A percentile compares a stretch with the other conserved stretches of the same genome.
Evolutionary conservation across 2,113 vertebrate species (phyloP).

Genomic region (Jaculus jaculus): DNA sequence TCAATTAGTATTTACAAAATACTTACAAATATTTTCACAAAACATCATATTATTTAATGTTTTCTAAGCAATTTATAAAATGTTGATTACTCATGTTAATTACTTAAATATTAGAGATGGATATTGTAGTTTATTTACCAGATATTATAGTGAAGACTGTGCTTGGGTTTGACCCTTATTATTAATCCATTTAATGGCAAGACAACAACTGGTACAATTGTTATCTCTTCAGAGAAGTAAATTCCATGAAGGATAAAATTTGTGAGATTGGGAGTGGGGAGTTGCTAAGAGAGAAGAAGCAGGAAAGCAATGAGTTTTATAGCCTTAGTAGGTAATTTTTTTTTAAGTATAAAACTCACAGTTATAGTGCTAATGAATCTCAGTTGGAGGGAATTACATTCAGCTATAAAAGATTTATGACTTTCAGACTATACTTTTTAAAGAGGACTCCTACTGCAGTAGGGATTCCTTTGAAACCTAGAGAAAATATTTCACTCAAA

Average conservation of each 20-base stretch:
- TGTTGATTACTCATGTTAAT: neutral
- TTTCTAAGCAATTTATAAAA: neutral
- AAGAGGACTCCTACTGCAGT: neutral
- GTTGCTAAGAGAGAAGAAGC: neutral
- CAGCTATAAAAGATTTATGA: neutral
- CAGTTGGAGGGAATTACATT: neutral
- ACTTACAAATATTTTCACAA: neutral
- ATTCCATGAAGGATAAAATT: neutral
- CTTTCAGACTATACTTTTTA: neutral
- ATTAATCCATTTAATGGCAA: neutral
- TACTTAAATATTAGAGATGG: neutral
- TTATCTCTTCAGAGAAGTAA: neutral
- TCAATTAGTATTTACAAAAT: neutral
- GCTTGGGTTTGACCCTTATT: neutral
- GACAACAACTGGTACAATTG: neutral
- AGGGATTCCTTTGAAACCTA: neutral
- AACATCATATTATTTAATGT: neutral
- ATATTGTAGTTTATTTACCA: neutral
- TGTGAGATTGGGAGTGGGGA: neutral
- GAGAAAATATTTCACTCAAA: neutral
- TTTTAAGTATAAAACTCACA: neutral
- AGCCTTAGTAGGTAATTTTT: no score
- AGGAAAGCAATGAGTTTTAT: no score
- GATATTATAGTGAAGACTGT: neutral
- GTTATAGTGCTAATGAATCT: slow-evolving; percentile 10